Evolutionary conservation across 2,888 invertebrate species (phyloP).

Genomic region (Maniola hyperantus): DNA sequence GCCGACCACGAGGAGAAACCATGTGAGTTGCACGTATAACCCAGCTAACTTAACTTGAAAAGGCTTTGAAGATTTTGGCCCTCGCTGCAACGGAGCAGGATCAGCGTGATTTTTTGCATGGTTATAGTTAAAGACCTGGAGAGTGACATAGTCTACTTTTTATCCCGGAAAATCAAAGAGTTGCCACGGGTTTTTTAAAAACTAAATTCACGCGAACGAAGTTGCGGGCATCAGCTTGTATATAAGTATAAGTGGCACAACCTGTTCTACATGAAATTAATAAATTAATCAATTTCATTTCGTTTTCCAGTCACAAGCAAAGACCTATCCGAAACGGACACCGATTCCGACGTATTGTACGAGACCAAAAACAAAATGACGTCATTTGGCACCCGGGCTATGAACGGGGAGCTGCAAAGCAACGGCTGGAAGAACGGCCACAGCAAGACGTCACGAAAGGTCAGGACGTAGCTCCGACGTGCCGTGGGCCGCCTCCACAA

Average conservation of each 20-base stretch:
- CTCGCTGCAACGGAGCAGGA: too few relatives aligned
- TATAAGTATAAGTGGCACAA: too few relatives aligned
- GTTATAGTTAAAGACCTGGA: too few relatives aligned
- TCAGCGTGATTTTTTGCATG: too few relatives aligned
- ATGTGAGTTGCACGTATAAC: constrained; percentile 69
- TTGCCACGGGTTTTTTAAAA: too few relatives aligned
- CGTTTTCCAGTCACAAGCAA: constrained; percentile 80
- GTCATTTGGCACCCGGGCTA: constrained; percentile 59
- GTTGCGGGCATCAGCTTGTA: too few relatives aligned
- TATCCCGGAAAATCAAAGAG: too few relatives aligned
- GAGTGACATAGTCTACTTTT: too few relatives aligned
- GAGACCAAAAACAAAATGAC: constrained; percentile 86
- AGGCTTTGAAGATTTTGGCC: neutral
- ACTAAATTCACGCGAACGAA: too few relatives aligned
- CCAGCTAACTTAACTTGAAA: too few relatives aligned
- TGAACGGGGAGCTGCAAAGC: constrained; percentile 72
- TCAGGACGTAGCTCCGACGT: constrained; percentile 68
- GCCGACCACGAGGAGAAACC: constrained; percentile 87
- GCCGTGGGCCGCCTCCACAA: constrained; percentile 34
- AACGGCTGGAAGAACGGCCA: constrained; percentile 83
- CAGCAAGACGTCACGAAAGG: constrained; percentile 65
- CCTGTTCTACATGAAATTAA: too few relatives aligned
- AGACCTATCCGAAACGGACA: constrained; percentile 89
- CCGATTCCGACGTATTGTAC: constrained; percentile 93
- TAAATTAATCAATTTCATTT: neutral